A percentile compares a stretch with the other conserved stretches of the same genome.
phyloP scores from a whole-genome alignment of 2,888 invertebrate species.

The Tetragonisca angustula region DNA sequence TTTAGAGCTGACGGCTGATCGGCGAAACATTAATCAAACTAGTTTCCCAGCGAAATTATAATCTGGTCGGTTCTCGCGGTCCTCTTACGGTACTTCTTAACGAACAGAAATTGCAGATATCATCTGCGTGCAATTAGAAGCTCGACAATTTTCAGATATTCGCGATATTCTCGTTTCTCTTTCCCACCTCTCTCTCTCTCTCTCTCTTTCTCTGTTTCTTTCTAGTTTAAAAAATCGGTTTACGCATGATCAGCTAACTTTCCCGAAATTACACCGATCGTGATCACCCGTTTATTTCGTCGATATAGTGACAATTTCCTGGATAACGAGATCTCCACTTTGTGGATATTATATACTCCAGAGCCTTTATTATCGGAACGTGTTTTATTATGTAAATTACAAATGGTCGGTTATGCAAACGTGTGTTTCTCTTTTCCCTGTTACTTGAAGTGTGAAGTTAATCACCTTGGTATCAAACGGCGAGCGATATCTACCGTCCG shows the following conservation, averaged over 20 bases:
- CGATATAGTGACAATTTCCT: not conserved
- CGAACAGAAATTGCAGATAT: constrained; percentile 41
- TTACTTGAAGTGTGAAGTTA: not conserved
- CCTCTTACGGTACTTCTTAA: not conserved
- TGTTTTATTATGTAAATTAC: not conserved
- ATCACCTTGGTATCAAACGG: not conserved
- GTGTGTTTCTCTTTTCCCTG: not conserved
- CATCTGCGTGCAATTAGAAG: constrained; percentile 53
- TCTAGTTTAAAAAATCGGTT: not conserved
- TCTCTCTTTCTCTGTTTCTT: too few relatives aligned
- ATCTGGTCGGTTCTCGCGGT: constrained; percentile 18
- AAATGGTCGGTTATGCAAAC: not conserved
- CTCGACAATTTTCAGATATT: constrained; percentile 13
- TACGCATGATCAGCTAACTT: too few relatives aligned
- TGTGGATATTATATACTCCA: too few relatives aligned
- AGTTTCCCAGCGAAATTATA: constrained; percentile 59
- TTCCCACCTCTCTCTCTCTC: not conserved
- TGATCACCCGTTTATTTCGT: not conserved
- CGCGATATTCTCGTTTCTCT: constrained; percentile 1
- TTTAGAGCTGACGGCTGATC: constrained; percentile 64
- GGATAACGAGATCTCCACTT: not conserved
- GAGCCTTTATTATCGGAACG: not conserved
- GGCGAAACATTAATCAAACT: constrained; percentile 67
- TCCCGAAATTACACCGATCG: not conserved
- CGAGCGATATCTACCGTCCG: too few relatives aligned